Conservation (phyloP, 2,113 vertebrate species). For the Phrynocephalus versicolor region DNA sequence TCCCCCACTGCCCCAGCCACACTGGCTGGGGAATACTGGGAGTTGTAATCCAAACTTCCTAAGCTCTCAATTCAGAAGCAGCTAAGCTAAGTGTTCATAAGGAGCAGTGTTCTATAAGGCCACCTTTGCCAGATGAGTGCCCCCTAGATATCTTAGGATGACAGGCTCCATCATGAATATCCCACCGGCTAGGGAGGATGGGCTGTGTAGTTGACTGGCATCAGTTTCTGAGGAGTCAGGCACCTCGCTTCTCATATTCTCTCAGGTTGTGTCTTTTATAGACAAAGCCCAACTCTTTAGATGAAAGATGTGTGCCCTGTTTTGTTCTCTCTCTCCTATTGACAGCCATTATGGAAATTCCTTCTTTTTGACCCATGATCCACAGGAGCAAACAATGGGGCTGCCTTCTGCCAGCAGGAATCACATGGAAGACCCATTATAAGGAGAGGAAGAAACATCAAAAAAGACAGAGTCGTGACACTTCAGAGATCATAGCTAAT, state of each 20-base stretch:
- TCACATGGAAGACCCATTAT: not conserved
- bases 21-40: no score
- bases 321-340: not conserved
- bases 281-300: not conserved
- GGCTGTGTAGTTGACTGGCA: not conserved
- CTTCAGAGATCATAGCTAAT: conserved; percentile 31
- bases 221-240: no score
- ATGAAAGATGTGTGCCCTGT: not conserved
- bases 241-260: not conserved
- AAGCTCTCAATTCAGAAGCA: no score
- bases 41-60: no score
- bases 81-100: no score
- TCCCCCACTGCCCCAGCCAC: no score
- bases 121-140: no score
- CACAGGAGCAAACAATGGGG: not conserved
- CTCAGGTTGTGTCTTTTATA: rapidly evolving
- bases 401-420: conserved; percentile 3
- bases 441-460: conserved; percentile 29
- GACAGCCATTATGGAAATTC: not conserved
- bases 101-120: no score
- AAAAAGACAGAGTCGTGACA: conserved; percentile 18
- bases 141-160: no score
- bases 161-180: no score
- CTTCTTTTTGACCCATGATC: not conserved
- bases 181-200: not conserved